Evolutionary conservation across 2,888 invertebrate species (phyloP).

Genomic region (Cremastinae sp.): DNA sequence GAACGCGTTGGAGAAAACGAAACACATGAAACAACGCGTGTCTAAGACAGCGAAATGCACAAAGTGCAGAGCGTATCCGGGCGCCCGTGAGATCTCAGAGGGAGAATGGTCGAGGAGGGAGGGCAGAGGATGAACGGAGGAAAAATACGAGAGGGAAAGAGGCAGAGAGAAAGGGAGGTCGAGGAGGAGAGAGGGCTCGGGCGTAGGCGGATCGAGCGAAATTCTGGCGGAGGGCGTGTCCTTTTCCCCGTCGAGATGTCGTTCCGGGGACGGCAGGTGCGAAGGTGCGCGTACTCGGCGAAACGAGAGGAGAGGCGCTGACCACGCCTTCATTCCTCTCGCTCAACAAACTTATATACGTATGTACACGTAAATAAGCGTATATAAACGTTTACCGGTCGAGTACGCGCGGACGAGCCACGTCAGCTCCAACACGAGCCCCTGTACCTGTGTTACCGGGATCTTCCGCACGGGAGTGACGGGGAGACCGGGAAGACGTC

Average conservation of each 20-base stretch:
- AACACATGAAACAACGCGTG: too few relatives aligned
- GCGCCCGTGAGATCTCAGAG: conserved; percentile 42
- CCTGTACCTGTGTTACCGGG: conserved; percentile 22
- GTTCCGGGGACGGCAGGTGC: conserved; percentile 74
- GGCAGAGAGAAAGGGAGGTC: conserved; percentile 33
- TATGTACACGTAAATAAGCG: not conserved
- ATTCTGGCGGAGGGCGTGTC: conserved; percentile 79
- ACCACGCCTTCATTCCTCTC: conserved; percentile 77
- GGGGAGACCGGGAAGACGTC: conserved; percentile 33
- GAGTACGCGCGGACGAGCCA: conserved; percentile 49
- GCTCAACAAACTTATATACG: conserved; percentile 12
- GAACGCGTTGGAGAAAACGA: too few relatives aligned
- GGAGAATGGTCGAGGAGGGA: conserved; percentile 51
- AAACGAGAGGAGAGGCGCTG: conserved; percentile 64
- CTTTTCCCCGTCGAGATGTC: conserved; percentile 68
- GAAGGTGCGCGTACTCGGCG: conserved; percentile 77
- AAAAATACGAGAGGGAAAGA: conserved; percentile 49
- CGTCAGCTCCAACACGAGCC: conserved; percentile 47
- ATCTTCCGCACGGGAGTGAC: not conserved
- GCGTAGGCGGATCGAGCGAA: conserved; percentile 74
- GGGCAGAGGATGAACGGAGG: conserved; percentile 62
- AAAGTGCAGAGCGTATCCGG: too few relatives aligned
- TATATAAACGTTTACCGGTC: conserved; percentile 15
- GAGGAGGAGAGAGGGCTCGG: conserved; percentile 62
- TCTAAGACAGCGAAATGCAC: too few relatives aligned